Conservation (phyloP, 2,888 invertebrate genomes). For the Drosophila mettleri region DNA sequence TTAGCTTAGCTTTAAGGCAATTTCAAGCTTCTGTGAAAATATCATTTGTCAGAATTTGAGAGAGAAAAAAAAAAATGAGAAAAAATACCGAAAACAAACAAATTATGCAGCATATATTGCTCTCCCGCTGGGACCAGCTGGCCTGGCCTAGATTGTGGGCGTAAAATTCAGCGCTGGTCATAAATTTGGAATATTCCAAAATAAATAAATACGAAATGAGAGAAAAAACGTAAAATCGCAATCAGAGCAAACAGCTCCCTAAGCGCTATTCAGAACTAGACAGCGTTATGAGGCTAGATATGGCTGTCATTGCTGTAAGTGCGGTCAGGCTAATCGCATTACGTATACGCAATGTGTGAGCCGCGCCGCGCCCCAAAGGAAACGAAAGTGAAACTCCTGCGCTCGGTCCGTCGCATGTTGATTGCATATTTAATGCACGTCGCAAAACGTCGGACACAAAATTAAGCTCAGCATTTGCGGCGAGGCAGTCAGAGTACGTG, state of each 20-base stretch:
- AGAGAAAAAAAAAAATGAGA: too few relatives aligned
- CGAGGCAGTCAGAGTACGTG: slow-evolving; percentile 49
- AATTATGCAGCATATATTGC: slow-evolving; percentile 18
- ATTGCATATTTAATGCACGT: slow-evolving; percentile 57
- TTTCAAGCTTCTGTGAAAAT: not conserved
- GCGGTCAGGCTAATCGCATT: slow-evolving; percentile 55
- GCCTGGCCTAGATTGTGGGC: slow-evolving; percentile 27
- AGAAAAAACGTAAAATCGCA: slow-evolving; percentile 33
- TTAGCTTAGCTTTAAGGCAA: not conserved
- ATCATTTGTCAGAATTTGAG: slow-evolving; percentile 4
- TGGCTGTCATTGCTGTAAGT: slow-evolving; percentile 6
- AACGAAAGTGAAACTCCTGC: slow-evolving; percentile 11
- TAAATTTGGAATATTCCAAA: slow-evolving; percentile 34
- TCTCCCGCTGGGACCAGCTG: slow-evolving; percentile 15
- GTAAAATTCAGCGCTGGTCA: slow-evolving; percentile 18
- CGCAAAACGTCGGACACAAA: slow-evolving; percentile 30
- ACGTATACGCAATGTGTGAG: slow-evolving; percentile 59
- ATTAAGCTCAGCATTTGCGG: slow-evolving; percentile 39
- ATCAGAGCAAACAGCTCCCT: slow-evolving; percentile 52
- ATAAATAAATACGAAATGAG: slow-evolving; percentile 37
- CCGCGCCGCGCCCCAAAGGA: slow-evolving; percentile 15
- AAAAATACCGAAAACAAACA: slow-evolving; percentile 15
- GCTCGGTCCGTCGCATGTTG: slow-evolving; percentile 43
- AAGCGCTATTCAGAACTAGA: slow-evolving; percentile 37
- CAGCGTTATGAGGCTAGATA: slow-evolving; percentile 28